phyloP scores from a whole-genome alignment of 2,797 vertebrate species.

The Champsocephalus gunnari region DNA sequence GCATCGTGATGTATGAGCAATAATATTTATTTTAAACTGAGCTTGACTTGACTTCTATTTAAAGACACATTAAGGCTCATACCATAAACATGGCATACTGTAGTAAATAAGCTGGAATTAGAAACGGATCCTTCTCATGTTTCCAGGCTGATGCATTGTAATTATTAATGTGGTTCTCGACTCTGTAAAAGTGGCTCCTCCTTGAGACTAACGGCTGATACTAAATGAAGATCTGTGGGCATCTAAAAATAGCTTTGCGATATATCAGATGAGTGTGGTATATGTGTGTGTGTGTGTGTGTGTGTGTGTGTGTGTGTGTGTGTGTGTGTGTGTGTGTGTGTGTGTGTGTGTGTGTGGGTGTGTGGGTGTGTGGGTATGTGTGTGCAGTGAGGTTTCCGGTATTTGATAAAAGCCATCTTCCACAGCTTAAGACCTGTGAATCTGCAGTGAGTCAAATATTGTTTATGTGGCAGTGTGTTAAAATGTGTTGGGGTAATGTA shows the following conservation, averaged over 20 bases:
- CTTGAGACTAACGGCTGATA: conserved; percentile 45
- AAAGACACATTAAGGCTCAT: conserved; percentile 13
- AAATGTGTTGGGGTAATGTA: not conserved
- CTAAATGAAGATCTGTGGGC: conserved; percentile 66
- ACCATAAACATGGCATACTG: not conserved
- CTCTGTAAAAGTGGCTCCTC: conserved; percentile 47
- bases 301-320: conserved; percentile 25
- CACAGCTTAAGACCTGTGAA: conserved; percentile 34
- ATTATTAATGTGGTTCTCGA: conserved; percentile 48
- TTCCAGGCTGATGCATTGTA: conserved; percentile 25
- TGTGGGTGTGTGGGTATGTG: conserved; percentile 22
- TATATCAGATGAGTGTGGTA: conserved; percentile 60
- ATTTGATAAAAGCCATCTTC: conserved; percentile 32
- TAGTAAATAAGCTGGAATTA: conserved; percentile 54
- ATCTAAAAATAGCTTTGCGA: conserved; percentile 75
- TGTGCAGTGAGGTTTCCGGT: conserved; percentile 19
- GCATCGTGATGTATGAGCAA: conserved; percentile 23
- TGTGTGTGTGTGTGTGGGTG: conserved; percentile 20
- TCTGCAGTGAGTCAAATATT: not conserved
- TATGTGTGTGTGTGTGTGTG: conserved; percentile 8
- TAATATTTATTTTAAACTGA: conserved; percentile 26
- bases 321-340: conserved; percentile 22
- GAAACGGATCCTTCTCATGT: conserved; percentile 39
- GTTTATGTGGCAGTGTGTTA: not conserved
- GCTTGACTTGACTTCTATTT: conserved; percentile 28